Evolutionary conservation across 2,797 vertebrate genomes (phyloP), one percentile per base, ranked within the genome.

Genomic region (Bufotes viridis): DNA sequence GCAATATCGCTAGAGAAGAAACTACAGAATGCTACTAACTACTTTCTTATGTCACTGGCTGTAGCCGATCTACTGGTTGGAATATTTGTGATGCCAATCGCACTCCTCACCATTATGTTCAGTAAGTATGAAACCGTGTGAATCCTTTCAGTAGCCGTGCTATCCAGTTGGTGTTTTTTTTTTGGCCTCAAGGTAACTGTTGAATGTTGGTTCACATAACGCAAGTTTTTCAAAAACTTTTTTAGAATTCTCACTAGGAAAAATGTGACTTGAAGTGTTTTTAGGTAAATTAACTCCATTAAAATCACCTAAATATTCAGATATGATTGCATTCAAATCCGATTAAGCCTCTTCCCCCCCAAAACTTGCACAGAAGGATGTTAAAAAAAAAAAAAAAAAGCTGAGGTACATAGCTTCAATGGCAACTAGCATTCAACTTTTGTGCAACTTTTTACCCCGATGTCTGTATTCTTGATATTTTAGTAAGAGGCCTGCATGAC

Each of bases 21-120:
- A 93, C 94, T 99, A 88, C 98, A 99, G 87, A 98, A 98, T 11
- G 98, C 98, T 85, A 99, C 97, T 84, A 99, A 99, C 94, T 99
- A 99, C 93, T 99, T 99, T 91, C 94, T 99, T 91, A 99, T 97
- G 81, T 99, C 98, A 1, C 94, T 99, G 90, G 98, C 98, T 0
- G 97, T 97, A 90, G 98, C 98, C 3, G 98, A 99, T 91, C 93
- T 99, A 92, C 95, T 99, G 12, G 98, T 99, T 93, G 98, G 98
- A 92, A 92, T 99, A 83, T 95, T 99, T 87, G 97, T 99, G 93
- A 99, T 99, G 98, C 98, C 98, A 1, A 95, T 97, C 82, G 98
- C 98, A 85, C 97, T 99, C 20, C 82, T 98, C 88, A 97, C 96
- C 6, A 95, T 99, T 91, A 94, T 99, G 89, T 98, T 96, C 94